phyloP scores from a whole-genome alignment of 1,140 invertebrate species.

The Nixonia krombeini region DNA sequence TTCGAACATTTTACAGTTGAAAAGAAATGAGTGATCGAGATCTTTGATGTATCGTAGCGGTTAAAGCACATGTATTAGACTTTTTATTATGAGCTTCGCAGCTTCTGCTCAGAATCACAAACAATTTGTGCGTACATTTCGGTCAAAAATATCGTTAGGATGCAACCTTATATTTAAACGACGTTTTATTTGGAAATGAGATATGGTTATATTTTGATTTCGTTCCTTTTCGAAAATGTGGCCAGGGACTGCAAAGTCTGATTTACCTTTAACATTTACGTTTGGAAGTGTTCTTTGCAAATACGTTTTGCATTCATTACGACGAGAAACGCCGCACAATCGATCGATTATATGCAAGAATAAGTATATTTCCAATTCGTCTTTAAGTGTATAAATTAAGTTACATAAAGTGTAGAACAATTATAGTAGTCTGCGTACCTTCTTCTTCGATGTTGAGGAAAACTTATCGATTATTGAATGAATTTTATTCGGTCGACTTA shows the following conservation, averaged over 20 bases:
- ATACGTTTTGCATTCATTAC: not conserved
- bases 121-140: no score
- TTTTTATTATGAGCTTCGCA: not conserved
- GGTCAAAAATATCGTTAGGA: no score
- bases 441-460: no score
- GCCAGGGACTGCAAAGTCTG: not conserved
- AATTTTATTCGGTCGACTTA: not conserved
- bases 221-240: no score
- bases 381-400: not conserved
- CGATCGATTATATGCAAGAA: not conserved
- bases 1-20: slow-evolving; percentile 21
- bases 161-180: no score
- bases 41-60: not conserved
- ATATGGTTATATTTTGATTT: no score
- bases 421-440: no score
- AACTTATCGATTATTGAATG: not conserved
- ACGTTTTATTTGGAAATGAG: no score
- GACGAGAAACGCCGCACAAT: not conserved
- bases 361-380: not conserved
- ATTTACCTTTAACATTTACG: not conserved
- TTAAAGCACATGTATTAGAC: not conserved
- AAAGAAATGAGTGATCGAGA: slow-evolving; percentile 2
- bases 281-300: not conserved
- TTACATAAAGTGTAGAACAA: not conserved
- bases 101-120: not conserved